Evolutionary conservation across 2,797 vertebrate genomes (phyloP), one percentile per base, ranked within the genome.

Genomic region (Choloepus didactylus): DNA sequence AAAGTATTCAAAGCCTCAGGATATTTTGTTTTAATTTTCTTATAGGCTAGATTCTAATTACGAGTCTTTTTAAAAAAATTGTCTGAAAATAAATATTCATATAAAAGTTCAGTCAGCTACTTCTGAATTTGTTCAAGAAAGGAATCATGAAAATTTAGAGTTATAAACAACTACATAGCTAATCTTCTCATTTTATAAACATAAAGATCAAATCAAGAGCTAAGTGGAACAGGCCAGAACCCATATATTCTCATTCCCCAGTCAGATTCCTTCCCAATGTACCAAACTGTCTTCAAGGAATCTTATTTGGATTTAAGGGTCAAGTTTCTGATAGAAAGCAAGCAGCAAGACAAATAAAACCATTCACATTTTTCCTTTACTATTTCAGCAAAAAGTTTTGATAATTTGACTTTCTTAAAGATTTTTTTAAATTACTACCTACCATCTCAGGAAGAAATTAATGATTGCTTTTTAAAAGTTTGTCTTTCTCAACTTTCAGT

Each of bases 401-500:
- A 85, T 70, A 92, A 95, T 93, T 89, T 89, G 9, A 19, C 2
- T 87, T 95, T 89, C 85, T 79, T 91, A 69, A 87, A 86, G 84
- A 96, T 46, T 75, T 64, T 86, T 84, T 81, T 35, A 7, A 27
- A 75, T 54, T 75, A 69, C 89, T 72, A 75, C 69, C 76, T 83
- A 21, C 27, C 51, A 10, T 51, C 77, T 93, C 54, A 70, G 31
- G 59, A 86, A 92, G 81, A 89, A 76, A 92, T 46, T 15, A 80
- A 35, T 29, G 81, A 79, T 8, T 79, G 69, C 77, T 72, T 90
- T 35, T 87, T 10, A 73, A 62, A 73, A 80, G 41, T 70, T 2
- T 64, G 67, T 38, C 79, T 86, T 76, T 87, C 93, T 95, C 77
- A 92, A 69, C 86, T 82, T 51, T 60, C 21, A 19, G 79, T 44